Base-by-base conservation (phyloP, 2,797 vertebrate genomes). In the Phoeniculus purpureus region DNA sequence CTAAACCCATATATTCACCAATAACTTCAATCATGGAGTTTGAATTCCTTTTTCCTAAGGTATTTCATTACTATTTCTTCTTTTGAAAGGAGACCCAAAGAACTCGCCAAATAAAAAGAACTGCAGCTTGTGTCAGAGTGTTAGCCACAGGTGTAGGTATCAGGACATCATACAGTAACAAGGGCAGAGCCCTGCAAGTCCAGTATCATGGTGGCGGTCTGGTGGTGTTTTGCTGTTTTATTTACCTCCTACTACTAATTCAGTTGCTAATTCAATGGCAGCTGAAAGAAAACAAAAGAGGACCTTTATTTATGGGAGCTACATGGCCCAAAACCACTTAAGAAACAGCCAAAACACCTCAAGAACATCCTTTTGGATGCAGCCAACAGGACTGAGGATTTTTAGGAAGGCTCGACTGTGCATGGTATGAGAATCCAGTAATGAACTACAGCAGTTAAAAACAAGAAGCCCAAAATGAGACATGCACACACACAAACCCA, bases 381-480 rank as follows among this genome's bases (percentile, higher is more conserved):
- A 22, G 21, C 7, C 20, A 55, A 25, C 5, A 1, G 15, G 18
- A 19, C 0, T 3, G 12, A 80, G 21, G 20, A 29, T 12, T n/a
- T 8, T 54, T 25, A 61, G n/a, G 19, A 68, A 77, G 47, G 51
- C 4, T 27, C 4, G 55, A n/a, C 19, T 48, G 43, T 32, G 82
- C 2, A 1, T 50, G 27, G 10, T 1, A 0, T 1, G 22, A 72
- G n/a, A 87, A 59, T 19, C n/a, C 65, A 37, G 47, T 3, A 29
- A 45, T 19, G 48, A 55, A 59, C 31, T 15, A 15, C 2, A 47
- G 5, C 22, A 26, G 23, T 20, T 23, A n/a, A 26, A 37, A 22
- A n/a, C 37, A 43, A 43, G 43, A 14, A 43, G 43, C 43, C 43
- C 13, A 43, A 16, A 43, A 43, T 43, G 43, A 43, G 16, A 43